These are phyloP conservation scores for Xestia ashworthii DNA, from an alignment of 2,888 invertebrate species.

Conservation along the genomic window DNA sequence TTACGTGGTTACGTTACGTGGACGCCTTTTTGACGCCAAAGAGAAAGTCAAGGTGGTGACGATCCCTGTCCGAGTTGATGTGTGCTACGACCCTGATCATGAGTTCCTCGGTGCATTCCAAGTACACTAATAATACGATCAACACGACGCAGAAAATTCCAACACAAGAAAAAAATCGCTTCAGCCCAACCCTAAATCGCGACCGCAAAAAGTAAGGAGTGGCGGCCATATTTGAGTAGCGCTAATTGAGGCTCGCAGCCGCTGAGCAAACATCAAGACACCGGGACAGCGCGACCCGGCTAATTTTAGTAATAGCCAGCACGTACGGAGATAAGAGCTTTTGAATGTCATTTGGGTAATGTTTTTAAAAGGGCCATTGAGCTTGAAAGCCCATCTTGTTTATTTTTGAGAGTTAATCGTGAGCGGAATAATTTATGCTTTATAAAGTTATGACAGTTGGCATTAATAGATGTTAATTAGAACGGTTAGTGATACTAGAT, in stretches of 20 bases:
- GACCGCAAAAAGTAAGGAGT: constrained; percentile 65
- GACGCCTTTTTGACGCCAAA: too few relatives aligned
- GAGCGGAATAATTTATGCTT: neutral
- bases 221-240: constrained; percentile 74
- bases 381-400: constrained; percentile 14
- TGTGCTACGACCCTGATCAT: too few relatives aligned
- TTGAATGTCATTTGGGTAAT: constrained; percentile 25
- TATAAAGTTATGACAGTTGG: neutral
- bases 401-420: constrained; percentile 9
- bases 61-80: too few relatives aligned
- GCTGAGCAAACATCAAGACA: constrained; percentile 69
- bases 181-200: neutral
- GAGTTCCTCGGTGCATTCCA: neutral
- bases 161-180: constrained; percentile 40
- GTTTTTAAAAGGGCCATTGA: constrained; percentile 16
- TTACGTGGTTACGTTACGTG: too few relatives aligned
- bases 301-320: constrained; percentile 46
- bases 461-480: neutral
- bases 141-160: neutral
- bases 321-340: constrained; percentile 38
- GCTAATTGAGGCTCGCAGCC: constrained; percentile 76
- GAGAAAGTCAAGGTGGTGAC: too few relatives aligned
- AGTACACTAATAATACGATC: neutral
- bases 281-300: constrained; percentile 36
- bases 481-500: neutral